Conservation (phyloP, 2,113 vertebrate genomes). For the Cettia cetti region DNA sequence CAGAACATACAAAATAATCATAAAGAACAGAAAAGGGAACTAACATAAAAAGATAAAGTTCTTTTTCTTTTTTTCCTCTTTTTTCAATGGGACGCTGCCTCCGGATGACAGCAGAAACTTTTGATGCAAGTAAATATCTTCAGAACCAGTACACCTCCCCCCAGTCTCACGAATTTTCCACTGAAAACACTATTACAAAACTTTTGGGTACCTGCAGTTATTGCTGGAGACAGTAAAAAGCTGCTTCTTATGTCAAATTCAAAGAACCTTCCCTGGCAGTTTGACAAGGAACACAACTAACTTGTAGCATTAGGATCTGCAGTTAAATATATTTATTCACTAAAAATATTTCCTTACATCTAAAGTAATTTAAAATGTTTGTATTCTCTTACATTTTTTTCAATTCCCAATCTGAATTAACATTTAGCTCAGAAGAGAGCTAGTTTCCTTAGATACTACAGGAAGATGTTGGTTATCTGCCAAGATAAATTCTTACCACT, state of each 20-base stretch:
- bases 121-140: neutral
- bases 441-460: neutral
- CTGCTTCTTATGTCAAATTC: neutral
- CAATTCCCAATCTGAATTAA: neutral
- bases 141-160: neutral
- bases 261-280: neutral
- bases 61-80: neutral
- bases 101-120: neutral
- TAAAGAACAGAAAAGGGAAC: neutral
- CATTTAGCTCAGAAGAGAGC: neutral
- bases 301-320: neutral
- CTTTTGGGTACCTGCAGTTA: neutral
- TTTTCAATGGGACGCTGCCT: neutral
- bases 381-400: neutral
- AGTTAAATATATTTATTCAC: neutral
- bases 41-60: neutral
- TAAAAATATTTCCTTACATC: neutral
- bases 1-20: neutral
- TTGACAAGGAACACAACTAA: neutral
- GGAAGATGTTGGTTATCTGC: neutral
- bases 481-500: neutral
- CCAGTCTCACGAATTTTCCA: neutral
- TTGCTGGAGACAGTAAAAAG: neutral
- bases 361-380: neutral
- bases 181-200: neutral